Percentiles rank a stretch among this genome's conserved stretches.
phyloP scores from a whole-genome alignment of 2,113 vertebrate genomes.

The Scomber colias region DNA sequence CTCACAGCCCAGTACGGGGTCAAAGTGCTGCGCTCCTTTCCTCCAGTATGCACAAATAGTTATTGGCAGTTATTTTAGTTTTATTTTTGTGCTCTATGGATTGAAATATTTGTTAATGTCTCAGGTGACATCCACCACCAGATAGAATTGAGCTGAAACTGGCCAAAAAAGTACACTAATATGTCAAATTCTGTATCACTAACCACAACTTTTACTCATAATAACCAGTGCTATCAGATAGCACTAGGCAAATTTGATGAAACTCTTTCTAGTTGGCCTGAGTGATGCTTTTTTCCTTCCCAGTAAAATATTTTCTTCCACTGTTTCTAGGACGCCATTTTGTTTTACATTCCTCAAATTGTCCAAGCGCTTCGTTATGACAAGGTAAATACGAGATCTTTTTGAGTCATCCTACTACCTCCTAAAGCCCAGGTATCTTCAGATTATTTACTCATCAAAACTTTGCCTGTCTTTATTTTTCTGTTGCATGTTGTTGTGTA shows the following conservation, averaged over 20 bases:
- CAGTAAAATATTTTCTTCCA: not conserved
- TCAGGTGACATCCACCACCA: too few relatives aligned
- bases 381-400: slow-evolving; percentile 86
- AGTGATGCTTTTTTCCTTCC: not conserved
- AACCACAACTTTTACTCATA: too few relatives aligned
- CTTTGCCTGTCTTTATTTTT: not conserved
- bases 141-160: too few relatives aligned
- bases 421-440: not conserved
- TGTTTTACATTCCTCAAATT: slow-evolving; percentile 99
- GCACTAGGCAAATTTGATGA: not conserved
- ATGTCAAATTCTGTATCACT: too few relatives aligned
- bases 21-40: slow-evolving; percentile 96
- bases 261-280: not conserved
- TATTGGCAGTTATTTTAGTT: not conserved
- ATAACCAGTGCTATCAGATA: too few relatives aligned
- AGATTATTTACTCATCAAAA: not conserved
- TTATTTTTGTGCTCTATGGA: not conserved
- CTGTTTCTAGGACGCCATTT: slow-evolving; percentile 91
- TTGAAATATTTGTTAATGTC: not conserved
- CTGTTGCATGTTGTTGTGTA: slow-evolving; percentile 53
- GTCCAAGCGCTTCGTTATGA: slow-evolving; percentile 97
- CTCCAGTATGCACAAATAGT: slow-evolving; percentile 85
- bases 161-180: too few relatives aligned
- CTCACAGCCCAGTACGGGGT: slow-evolving; percentile 97
- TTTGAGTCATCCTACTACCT: not conserved